phyloP scores from a whole-genome alignment of 1,140 invertebrate species.

The Drosophila ficusphila region DNA sequence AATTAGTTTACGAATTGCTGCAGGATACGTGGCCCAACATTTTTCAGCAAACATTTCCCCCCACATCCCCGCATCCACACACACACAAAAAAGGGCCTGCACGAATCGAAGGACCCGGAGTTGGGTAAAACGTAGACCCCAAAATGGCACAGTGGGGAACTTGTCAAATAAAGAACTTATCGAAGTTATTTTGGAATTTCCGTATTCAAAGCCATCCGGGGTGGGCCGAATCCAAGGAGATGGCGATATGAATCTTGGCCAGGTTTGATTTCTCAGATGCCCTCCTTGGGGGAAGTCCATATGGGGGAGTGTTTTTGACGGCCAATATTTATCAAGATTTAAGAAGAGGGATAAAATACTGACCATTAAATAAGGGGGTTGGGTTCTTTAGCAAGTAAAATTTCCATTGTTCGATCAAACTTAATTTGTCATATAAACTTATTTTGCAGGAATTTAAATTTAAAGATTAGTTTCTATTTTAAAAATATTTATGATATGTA shows the following conservation, averaged over 20 bases:
- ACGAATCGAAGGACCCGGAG: conserved; percentile 6
- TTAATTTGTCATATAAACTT: neutral
- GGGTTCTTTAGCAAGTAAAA: neutral
- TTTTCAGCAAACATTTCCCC: conserved; percentile 74
- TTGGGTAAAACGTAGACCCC: conserved; percentile 4
- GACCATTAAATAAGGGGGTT: neutral
- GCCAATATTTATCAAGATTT: neutral
- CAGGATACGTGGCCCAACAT: conserved; percentile 78
- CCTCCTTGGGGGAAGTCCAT: neutral
- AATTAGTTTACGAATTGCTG: conserved; percentile 82
- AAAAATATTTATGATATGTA: too few species aligned
- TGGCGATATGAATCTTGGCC: conserved; percentile 29
- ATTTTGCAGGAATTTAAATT: neutral
- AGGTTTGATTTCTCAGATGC: conserved; percentile 23
- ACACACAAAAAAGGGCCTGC: conserved; percentile 5
- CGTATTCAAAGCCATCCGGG: conserved; percentile 23
- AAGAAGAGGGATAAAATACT: neutral
- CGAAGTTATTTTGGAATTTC: conserved; percentile 36
- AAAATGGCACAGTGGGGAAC: conserved; percentile 42
- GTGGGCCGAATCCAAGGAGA: neutral
- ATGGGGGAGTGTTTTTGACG: conserved; percentile 6
- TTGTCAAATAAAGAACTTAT: conserved; percentile 50
- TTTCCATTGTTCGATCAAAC: neutral
- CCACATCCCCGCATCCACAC: neutral
- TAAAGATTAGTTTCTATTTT: too few species aligned